These are phyloP conservation scores for Eurois occulta DNA, from an alignment of 2,888 invertebrate genomes.

Conservation along the genomic window DNA sequence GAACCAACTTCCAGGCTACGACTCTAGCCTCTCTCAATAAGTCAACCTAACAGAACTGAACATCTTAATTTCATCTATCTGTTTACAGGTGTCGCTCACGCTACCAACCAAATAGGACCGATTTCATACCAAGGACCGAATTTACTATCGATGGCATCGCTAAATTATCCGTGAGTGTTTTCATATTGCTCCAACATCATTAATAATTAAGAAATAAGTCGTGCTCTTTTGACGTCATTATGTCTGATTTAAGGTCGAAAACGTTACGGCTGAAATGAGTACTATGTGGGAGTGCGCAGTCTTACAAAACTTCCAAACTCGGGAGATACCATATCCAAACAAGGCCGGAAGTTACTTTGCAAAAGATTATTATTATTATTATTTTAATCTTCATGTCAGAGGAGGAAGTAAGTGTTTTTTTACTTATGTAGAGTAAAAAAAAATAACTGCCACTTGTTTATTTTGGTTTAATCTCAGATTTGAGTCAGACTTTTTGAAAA, in stretches of 20 bases:
- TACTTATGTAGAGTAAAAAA: too few species aligned
- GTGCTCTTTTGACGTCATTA: not conserved
- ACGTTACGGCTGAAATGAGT: constrained; percentile 19
- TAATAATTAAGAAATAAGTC: not conserved
- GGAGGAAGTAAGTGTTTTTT: constrained; percentile 21
- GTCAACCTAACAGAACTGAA: not conserved
- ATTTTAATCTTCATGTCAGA: constrained; percentile 17
- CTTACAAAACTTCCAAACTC: too few species aligned
- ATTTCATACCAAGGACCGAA: not conserved
- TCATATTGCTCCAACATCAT: not conserved
- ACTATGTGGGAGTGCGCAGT: constrained; percentile 1
- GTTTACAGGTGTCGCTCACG: not conserved
- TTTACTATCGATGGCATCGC: not conserved
- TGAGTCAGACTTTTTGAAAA: not conserved
- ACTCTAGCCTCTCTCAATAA: not conserved
- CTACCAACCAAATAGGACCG: not conserved
- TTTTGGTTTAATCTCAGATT: not conserved
- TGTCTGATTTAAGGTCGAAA: constrained; percentile 12
- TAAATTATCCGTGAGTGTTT: not conserved
- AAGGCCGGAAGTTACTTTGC: too few species aligned
- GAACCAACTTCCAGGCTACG: not conserved
- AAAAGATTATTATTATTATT: not conserved
- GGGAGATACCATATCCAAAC: too few species aligned
- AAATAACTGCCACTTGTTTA: not conserved
- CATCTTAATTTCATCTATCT: not conserved